A percentile compares a stretch with the other conserved stretches of the same genome.
Conservation (phyloP, 2,888 invertebrate species). For the Hoplodrina blanda region DNA sequence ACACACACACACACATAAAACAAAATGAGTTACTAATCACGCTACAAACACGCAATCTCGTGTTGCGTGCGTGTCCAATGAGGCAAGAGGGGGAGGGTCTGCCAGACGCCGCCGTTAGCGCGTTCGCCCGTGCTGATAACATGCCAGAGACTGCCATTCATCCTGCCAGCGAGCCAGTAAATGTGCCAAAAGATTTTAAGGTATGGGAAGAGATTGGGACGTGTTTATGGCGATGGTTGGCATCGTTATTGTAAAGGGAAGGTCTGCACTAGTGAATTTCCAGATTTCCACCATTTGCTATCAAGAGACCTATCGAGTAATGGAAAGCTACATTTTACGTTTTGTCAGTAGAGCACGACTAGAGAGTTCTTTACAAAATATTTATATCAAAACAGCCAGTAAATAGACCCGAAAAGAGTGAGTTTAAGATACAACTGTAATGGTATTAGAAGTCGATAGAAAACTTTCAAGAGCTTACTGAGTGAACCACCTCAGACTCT, state of each 20-base stretch:
- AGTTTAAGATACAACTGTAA: no score
- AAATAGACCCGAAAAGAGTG: no score
- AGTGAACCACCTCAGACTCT: neutral
- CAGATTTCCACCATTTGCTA: neutral
- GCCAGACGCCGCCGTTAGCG: constrained; percentile 43
- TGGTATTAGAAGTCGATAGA: neutral
- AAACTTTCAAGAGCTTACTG: neutral
- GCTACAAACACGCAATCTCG: constrained; percentile 38
- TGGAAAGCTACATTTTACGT: no score
- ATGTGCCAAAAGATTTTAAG: constrained; percentile 33
- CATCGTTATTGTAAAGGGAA: neutral
- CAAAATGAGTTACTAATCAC: constrained; percentile 41
- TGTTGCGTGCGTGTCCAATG: constrained; percentile 47
- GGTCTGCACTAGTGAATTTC: neutral
- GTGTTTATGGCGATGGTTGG: constrained; percentile 14
- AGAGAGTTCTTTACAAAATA: no score
- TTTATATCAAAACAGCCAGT: no score
- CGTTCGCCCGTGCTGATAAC: constrained; percentile 54
- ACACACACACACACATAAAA: neutral
- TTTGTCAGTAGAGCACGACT: no score
- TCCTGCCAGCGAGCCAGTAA: constrained; percentile 33
- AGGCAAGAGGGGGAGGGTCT: constrained; percentile 29
- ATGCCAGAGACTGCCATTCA: constrained; percentile 31
- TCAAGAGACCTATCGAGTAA: no score
- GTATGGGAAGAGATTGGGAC: constrained; percentile 14